Percentiles rank a stretch among this genome's conserved stretches.
phyloP scores from a whole-genome alignment of 2,113 vertebrate genomes.

The Excalfactoria chinensis region DNA sequence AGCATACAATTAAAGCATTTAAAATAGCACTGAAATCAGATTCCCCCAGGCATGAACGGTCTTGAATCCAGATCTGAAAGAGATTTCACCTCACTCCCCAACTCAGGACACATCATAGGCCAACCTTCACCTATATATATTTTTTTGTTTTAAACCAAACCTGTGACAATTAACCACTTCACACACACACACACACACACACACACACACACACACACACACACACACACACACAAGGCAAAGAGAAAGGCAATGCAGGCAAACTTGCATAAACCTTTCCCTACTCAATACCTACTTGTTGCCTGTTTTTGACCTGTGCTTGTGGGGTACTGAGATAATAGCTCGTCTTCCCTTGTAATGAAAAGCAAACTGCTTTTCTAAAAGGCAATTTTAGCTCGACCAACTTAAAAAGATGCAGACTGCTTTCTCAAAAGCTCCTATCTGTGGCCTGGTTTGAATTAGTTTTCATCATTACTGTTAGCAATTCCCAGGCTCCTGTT shows the following conservation, averaged over 20 bases:
- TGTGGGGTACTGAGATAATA: background rate
- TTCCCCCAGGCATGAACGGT: background rate
- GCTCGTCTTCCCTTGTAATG: background rate
- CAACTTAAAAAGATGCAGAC: constrained; percentile 39
- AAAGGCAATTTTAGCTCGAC: constrained; percentile 3
- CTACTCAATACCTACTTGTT: background rate
- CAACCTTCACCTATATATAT: background rate
- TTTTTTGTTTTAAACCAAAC: background rate
- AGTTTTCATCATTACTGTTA: constrained; percentile 32
- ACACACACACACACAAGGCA: accelerated
- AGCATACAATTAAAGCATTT: background rate
- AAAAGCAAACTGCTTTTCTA: background rate
- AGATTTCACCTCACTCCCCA: accelerated
- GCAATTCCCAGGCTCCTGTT: constrained; percentile 47
- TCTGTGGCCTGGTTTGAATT: constrained; percentile 34
- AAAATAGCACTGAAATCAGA: background rate
- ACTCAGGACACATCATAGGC: accelerated
- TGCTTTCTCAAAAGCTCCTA: constrained; percentile 9
- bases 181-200: no score
- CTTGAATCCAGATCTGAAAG: background rate
- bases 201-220: no score
- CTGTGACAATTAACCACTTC: background rate
- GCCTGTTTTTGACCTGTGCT: background rate
- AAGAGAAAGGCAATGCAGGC: background rate
- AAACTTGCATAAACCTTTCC: background rate